Evolutionary conservation across 2,797 vertebrate genomes (phyloP), one percentile per base, ranked within the genome.

Genomic region (Labeo calbasu): DNA sequence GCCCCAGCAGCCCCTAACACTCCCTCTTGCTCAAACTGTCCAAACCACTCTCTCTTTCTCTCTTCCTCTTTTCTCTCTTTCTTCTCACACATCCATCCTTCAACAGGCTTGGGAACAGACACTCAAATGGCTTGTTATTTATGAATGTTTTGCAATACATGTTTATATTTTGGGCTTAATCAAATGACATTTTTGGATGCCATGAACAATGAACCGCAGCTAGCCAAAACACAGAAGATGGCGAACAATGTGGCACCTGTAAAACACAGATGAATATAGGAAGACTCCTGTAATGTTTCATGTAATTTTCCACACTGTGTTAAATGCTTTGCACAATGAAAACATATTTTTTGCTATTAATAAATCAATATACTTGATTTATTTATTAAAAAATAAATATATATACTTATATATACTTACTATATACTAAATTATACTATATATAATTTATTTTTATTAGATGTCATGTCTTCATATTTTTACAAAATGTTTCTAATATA

Each of bases 31-130:
- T 32, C 84, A 79, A 79, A 81, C 84, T 63, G 59, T 65, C 83
- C 77, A 75, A 85, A 87, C 86, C 85, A 89, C 85, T 43, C 65
- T 79, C 12, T 87, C 53, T n/a, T 86, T 87, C 77, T 85, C 87
- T 89, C 81, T 86, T 83, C 86, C 87, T 89, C 88, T 88, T 86
- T 87, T 82, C 14, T 72, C 65, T 78, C 21, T 66, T 53, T 85
- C 50, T 65, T 43, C 71, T 65, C 48, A 32, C 13, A 77, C 28
- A 43, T 81, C 78, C 71, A 79, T 75, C 65, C 57, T 85, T 85
- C 71, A 82, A n/a, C 50, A 75, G 59, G 61, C 57, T 79, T 61
- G 57, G 68, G 69, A 82, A 53, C 36, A 81, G 48, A 55, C 21
- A 12, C 48, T 68, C 5, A 4, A 12, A 15, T n/a, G 7, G 50